A percentile compares a stretch with the other conserved stretches of the same genome.
phyloP scores from a whole-genome alignment of 2,113 vertebrate species.

The Genyomyrus donnyi region DNA sequence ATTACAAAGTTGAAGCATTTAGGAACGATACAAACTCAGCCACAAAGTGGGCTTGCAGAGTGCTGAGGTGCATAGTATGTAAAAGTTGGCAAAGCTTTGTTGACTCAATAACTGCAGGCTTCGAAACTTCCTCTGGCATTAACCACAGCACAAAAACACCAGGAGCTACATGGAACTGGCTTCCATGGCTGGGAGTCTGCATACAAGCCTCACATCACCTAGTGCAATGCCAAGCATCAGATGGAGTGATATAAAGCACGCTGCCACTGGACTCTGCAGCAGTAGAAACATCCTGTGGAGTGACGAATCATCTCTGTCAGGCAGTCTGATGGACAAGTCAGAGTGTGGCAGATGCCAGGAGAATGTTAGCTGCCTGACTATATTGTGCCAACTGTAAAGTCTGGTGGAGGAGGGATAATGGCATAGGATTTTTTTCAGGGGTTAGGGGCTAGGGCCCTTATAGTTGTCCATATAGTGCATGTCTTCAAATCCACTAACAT shows the following conservation, averaged over 20 bases:
- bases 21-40: neutral
- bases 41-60: neutral
- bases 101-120: neutral
- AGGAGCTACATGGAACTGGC: neutral
- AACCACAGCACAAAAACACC: neutral
- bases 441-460: too few relatives aligned
- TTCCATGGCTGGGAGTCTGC: neutral
- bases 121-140: neutral
- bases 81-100: neutral
- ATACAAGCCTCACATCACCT: neutral
- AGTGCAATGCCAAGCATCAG: neutral
- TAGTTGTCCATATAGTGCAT: too few relatives aligned
- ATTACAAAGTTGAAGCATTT: neutral
- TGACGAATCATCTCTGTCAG: neutral
- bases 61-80: neutral
- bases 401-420: too few relatives aligned
- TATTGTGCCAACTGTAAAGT: too few relatives aligned
- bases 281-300: neutral
- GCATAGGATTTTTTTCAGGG: too few relatives aligned
- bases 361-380: neutral
- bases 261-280: neutral
- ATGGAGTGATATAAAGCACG: neutral
- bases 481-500: neutral
- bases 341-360: neutral
- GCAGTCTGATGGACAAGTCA: neutral